A percentile compares a stretch with the other conserved stretches of the same genome.
Conservation (phyloP, 2,797 vertebrate species). For the Ceryle rudis region DNA sequence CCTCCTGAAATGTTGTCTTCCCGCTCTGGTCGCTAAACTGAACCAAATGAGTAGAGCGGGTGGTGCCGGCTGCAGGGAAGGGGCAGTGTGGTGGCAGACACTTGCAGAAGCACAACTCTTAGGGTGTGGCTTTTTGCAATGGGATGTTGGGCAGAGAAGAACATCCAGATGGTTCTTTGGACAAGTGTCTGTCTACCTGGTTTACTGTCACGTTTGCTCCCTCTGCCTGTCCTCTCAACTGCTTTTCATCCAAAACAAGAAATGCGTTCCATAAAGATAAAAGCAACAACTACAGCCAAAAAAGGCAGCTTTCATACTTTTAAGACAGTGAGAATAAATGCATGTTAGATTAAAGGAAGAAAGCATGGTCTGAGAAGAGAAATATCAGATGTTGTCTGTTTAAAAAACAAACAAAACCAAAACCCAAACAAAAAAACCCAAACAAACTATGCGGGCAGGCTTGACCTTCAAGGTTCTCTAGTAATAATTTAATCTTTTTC, state of each 20-base stretch:
- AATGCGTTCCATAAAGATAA: not conserved
- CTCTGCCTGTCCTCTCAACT: not conserved
- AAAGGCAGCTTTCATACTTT: not conserved
- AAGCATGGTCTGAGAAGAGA: not conserved
- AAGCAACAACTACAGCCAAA: not conserved
- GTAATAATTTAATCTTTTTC: not conserved
- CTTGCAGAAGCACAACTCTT: not conserved
- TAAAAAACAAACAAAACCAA: not conserved
- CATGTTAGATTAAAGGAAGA: not conserved
- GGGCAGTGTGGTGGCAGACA: not conserved
- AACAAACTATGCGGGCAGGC: not conserved
- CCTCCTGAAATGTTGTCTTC: not conserved
- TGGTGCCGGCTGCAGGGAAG: not conserved
- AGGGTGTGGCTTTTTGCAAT: not conserved
- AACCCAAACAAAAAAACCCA: too few relatives aligned
- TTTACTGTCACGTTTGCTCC: not conserved
- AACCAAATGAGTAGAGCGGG: rapidly evolving
- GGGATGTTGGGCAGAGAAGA: not conserved
- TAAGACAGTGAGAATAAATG: not conserved
- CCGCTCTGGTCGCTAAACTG: not conserved
- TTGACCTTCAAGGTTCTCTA: not conserved
- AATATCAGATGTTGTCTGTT: not conserved
- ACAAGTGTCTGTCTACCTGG: not conserved
- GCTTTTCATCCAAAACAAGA: not conserved
- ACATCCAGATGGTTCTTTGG: not conserved